These are phyloP conservation scores for Torymus tubicola DNA, from an alignment of 2,888 invertebrate genomes.

Conservation along the genomic window DNA sequence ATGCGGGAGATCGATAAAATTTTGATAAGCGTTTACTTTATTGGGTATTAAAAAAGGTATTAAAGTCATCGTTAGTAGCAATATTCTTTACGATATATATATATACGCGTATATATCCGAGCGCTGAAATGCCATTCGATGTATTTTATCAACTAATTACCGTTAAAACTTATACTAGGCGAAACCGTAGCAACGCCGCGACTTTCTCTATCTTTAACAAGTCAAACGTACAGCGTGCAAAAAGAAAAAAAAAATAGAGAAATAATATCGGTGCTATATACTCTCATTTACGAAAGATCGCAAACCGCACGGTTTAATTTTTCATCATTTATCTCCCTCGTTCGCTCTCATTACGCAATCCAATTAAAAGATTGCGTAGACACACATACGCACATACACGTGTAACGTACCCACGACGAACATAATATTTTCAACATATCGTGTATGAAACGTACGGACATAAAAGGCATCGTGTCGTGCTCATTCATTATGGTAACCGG, in stretches of 20 bases:
- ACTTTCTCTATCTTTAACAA: too few species aligned
- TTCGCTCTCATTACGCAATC: not conserved
- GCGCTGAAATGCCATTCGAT: not conserved
- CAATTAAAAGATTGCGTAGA: not conserved
- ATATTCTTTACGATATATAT: constrained; percentile 16
- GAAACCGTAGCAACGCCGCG: too few species aligned
- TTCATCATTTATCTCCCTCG: not conserved
- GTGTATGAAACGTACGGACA: too few species aligned
- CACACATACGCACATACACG: not conserved
- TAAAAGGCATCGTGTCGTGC: too few species aligned
- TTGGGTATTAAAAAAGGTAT: constrained; percentile 29
- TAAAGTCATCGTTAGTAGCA: constrained; percentile 33
- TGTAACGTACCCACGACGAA: too few species aligned
- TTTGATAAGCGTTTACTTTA: constrained; percentile 50
- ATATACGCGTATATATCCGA: not conserved
- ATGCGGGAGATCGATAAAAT: constrained; percentile 37
- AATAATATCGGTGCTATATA: too few species aligned
- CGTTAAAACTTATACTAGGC: not conserved
- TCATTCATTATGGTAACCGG: too few species aligned
- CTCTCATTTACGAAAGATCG: not conserved
- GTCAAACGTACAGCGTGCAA: too few species aligned
- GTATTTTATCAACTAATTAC: constrained; percentile 29
- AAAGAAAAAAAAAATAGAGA: too few species aligned
- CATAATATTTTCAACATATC: too few species aligned
- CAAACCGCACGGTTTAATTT: not conserved